Evolutionary conservation across 2,888 invertebrate species (phyloP), one percentile per base, ranked within the genome.

Genomic region (Lamproptera curius): DNA sequence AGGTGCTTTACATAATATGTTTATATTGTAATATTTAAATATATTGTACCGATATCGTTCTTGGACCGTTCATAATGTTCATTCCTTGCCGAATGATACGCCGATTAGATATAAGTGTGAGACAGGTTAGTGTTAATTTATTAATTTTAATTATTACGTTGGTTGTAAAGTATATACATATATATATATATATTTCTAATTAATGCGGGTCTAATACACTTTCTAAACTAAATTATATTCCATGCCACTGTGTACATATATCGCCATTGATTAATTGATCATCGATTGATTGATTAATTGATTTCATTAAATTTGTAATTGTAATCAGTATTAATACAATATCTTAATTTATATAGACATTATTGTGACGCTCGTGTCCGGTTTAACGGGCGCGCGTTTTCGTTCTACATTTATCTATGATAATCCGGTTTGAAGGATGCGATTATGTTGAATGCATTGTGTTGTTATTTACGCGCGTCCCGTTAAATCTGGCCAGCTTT

Each of bases 261-360:
- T 61, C 61, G 78, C 81, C 82, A 83, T 82, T 73, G 71, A 69
- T 72, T 81, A 83, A 69, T 72, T 82, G 83, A n/a, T n/a, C n/a
- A n/a, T n/a, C n/a, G n/a, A n/a, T n/a, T n/a, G n/a, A n/a, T n/a
- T n/a, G n/a, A n/a, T n/a, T n/a, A n/a, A n/a, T n/a, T n/a, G n/a
- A n/a, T n/a, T n/a, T 77, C 74, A 79, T 84, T 69, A 71, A 57
- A 52, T 70, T 74, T 72, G 72, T 76, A 75, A 76, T 65, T 79
- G 63, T 84, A 80, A 86, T 84, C 85, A 86, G 85, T 86, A 86
- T 86, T 86, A 86, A 83, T 76, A 73, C 70, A 74, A 78, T 79
- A 76, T 75, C 64, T 64, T 82, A 76, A 80, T 77, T 82, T 82
- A 79, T 80, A 65, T 70, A 56, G 63, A 70, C 56, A 58, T 65